These are phyloP conservation scores for Chloroceryle inda DNA, from an alignment of 2,797 vertebrate species.

Conservation along the genomic window DNA sequence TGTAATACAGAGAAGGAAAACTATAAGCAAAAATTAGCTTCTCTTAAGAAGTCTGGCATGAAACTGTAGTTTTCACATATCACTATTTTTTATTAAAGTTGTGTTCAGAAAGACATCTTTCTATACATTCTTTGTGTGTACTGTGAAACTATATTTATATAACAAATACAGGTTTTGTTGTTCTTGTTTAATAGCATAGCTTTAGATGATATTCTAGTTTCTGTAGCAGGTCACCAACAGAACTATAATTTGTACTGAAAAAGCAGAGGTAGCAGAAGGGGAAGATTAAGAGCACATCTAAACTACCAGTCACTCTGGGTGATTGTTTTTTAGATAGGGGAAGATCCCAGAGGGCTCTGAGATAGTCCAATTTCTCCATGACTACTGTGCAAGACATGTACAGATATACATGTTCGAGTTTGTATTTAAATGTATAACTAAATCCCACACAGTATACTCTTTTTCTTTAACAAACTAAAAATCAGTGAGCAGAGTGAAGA, in stretches of 20 bases:
- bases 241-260: not conserved
- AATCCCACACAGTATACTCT: not conserved
- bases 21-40: not conserved
- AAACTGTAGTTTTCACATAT: not conserved
- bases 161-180: not conserved
- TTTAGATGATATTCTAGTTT: not conserved
- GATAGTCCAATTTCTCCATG: not conserved
- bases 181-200: not conserved
- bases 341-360: not conserved
- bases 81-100: not conserved
- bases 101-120: not conserved
- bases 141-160: not conserved
- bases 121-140: not conserved
- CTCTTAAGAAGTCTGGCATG: not conserved
- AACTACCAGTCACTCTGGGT: not conserved
- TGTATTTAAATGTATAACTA: not conserved
- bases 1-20: not conserved
- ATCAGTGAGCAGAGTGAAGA: not conserved
- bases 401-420: not conserved
- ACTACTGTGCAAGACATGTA: not conserved
- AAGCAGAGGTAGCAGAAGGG: not conserved
- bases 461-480: not conserved
- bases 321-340: fast-evolving
- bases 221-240: not conserved
- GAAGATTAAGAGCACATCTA: not conserved